Conservation (phyloP, 2,888 invertebrate genomes). For the Mechanitis messenoides region DNA sequence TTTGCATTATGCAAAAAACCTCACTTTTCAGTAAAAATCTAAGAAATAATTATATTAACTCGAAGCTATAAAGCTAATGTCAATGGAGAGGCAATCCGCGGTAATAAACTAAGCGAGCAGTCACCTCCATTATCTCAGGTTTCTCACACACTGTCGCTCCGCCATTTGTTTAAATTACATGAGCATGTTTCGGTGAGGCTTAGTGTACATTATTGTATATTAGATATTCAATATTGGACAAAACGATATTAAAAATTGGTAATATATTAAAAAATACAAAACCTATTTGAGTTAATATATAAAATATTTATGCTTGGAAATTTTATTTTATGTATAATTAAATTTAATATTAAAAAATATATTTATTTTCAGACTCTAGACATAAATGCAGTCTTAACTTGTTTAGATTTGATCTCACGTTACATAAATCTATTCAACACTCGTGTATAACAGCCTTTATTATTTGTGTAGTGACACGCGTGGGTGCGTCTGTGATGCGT, state of each 20-base stretch:
- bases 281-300: no score
- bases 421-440: constrained; percentile 8
- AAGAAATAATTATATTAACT: background rate
- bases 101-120: constrained; percentile 27
- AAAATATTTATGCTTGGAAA: no score
- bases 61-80: constrained; percentile 6
- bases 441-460: constrained; percentile 34
- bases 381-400: background rate
- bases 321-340: no score
- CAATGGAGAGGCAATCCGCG: constrained; percentile 11
- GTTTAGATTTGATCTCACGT: background rate
- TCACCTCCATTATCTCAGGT: constrained; percentile 59
- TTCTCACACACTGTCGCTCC: constrained; percentile 70
- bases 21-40: background rate
- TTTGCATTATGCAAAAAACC: background rate
- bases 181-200: constrained; percentile 62
- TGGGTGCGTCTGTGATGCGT: constrained; percentile 67
- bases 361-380: background rate
- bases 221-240: no score
- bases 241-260: no score
- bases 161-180: constrained; percentile 74
- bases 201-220: constrained; percentile 11
- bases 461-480: constrained; percentile 55
- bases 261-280: no score
- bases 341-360: no score